A percentile compares a stretch with the other conserved stretches of the same genome.
phyloP scores from a whole-genome alignment of 2,888 invertebrate genomes.

The Parnassius apollo region DNA sequence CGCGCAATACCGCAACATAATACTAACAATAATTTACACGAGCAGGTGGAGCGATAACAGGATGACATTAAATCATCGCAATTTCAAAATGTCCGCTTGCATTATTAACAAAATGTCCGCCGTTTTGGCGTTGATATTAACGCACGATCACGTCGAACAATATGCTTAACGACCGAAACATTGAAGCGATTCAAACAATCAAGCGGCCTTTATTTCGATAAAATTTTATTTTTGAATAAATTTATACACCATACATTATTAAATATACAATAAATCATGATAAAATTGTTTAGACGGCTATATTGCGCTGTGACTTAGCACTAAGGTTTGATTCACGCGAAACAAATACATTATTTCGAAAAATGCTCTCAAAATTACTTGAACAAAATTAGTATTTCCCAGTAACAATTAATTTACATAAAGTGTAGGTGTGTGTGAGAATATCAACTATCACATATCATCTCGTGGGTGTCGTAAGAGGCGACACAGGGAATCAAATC shows the following conservation, averaged over 20 bases:
- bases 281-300: too few relatives aligned
- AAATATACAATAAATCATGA: too few relatives aligned
- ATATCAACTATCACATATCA: too few relatives aligned
- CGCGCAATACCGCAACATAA: not conserved
- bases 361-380: too few relatives aligned
- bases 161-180: constrained; percentile 8
- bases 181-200: not conserved
- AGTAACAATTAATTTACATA: too few relatives aligned
- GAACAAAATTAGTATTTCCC: too few relatives aligned
- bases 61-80: constrained; percentile 25
- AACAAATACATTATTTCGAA: too few relatives aligned
- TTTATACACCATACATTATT: not conserved
- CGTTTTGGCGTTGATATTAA: constrained; percentile 23
- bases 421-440: too few relatives aligned
- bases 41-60: constrained; percentile 20
- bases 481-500: too few relatives aligned
- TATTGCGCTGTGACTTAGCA: too few relatives aligned
- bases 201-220: constrained; percentile 5
- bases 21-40: constrained; percentile 22
- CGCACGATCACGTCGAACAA: constrained; percentile 14
- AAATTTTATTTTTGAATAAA: constrained; percentile 9
- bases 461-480: too few relatives aligned
- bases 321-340: too few relatives aligned
- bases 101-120: constrained; percentile 27
- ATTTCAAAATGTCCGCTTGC: constrained; percentile 24